These are phyloP conservation scores for Lathronympha strigana DNA, from an alignment of 2,888 invertebrate genomes.

Conservation along the genomic window DNA sequence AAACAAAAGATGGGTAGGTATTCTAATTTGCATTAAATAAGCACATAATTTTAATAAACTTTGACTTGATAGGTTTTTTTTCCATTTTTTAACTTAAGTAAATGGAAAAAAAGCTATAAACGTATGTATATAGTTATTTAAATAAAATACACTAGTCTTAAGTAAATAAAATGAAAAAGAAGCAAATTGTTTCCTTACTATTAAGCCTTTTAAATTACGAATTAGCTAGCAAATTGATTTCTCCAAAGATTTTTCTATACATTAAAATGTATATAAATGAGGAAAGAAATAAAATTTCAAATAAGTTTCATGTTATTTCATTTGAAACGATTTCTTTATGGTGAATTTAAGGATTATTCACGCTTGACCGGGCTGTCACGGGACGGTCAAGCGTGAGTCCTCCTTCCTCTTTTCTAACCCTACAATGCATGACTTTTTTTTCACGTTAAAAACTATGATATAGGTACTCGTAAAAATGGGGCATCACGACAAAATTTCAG, in stretches of 20 bases:
- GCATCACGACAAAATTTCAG: too few relatives aligned
- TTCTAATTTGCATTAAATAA: too few relatives aligned
- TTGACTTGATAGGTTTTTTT: not conserved
- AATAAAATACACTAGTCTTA: not conserved
- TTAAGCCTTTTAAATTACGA: conserved; percentile 28
- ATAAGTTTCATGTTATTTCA: conserved; percentile 16
- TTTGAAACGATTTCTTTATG: not conserved
- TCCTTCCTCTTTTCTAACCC: too few relatives aligned
- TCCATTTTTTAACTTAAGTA: not conserved
- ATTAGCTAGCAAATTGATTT: conserved; percentile 36
- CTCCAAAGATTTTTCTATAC: conserved; percentile 36
- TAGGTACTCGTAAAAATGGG: too few relatives aligned
- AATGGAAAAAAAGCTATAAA: not conserved
- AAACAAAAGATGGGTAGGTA: too few relatives aligned
- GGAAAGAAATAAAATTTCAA: conserved; percentile 39
- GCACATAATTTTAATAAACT: not conserved
- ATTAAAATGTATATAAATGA: conserved; percentile 29
- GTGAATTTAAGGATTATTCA: too few relatives aligned
- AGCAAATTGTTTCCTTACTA: conserved; percentile 5
- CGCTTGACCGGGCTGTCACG: too few relatives aligned
- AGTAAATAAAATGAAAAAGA: not conserved
- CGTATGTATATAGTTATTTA: conserved; percentile 14
- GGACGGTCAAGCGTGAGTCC: too few relatives aligned
- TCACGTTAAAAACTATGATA: too few relatives aligned
- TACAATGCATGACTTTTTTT: too few relatives aligned